Conservation (phyloP, 2,888 invertebrate species). For the Oscheius sp. region DNA sequence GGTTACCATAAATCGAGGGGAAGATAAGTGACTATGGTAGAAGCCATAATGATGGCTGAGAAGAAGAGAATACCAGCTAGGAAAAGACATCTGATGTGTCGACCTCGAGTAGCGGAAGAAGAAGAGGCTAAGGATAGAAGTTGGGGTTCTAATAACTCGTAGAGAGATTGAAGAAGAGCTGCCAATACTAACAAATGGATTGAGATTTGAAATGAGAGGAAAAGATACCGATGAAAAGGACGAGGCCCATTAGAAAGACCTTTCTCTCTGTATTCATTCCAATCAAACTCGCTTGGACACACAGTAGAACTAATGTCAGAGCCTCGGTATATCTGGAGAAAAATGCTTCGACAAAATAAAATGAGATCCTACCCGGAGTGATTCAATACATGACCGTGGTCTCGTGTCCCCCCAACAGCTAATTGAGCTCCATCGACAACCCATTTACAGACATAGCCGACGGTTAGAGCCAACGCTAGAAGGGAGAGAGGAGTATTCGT, state of each 20-base stretch:
- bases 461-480: conserved; percentile 73
- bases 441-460: conserved; percentile 63
- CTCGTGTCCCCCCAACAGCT: conserved; percentile 43
- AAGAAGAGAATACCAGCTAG: conserved; percentile 51
- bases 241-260: conserved; percentile 74
- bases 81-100: conserved; percentile 55
- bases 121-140: conserved; percentile 73
- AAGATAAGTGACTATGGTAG: conserved; percentile 44
- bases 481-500: conserved; percentile 73
- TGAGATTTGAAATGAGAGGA: not conserved
- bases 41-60: conserved; percentile 47
- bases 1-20: conserved; percentile 58
- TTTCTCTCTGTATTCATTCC: conserved; percentile 74
- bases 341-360: not conserved
- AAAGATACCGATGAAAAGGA: conserved; percentile 72
- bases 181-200: conserved; percentile 71
- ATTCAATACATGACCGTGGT: conserved; percentile 51
- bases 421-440: conserved; percentile 45
- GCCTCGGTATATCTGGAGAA: conserved; percentile 74
- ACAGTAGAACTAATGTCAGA: conserved; percentile 74
- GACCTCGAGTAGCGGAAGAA: conserved; percentile 40
- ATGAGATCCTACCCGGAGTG: conserved; percentile 45
- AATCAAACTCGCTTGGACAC: conserved; percentile 74
- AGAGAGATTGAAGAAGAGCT: conserved; percentile 75
- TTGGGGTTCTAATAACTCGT: conserved; percentile 74